Base-by-base conservation (phyloP, 2,797 vertebrate genomes). In the Poeciliopsis turneri region DNA sequence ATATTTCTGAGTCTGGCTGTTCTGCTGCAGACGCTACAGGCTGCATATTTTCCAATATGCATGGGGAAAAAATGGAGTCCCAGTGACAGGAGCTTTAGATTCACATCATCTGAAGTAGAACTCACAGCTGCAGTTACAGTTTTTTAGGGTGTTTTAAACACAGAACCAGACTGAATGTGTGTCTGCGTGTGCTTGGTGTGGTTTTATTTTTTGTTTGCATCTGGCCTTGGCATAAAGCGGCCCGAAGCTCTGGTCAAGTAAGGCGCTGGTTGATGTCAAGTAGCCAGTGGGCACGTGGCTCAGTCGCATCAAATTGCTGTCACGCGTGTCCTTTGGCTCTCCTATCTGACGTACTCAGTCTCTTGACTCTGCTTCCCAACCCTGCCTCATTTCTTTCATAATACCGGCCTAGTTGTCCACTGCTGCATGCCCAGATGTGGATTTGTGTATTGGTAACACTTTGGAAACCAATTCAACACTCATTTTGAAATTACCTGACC, bases 271-370 rank as follows among this genome's bases (percentile, higher is more conserved):
- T 92, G 93, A 95, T 93, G 93, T 94, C 92, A 92, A 87, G 88
- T 92, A 89, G 93, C 94, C 92, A 87, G 83, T 92, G 93, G 94
- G 92, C 87, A 90, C 82, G 66, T 73, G 79, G 82, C 86, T 90
- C 92, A 93, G 94, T 95, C 95, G 81, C 92, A 94, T 95, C 93
- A 84, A 28, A 95, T 96, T 80, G 86, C 84, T 91, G 91, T 95
- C 95, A 95, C 77, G 28, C 78, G 61, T 64, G 49, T 43, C 80
- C 82, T 91, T 88, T 89, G 89, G 84, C 82, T 86, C 76, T n/a
- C 7, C 30, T 41, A 73, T 71, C 80, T 86, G 89, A 87, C 79
- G 83, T 78, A 72, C 82, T 84, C 84, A 81, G 28, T 78, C 84
- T 85, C 83, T 51, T 83, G 81, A 81, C 82, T 86, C 82, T 53